These are phyloP conservation scores for Onychostoma macrolepis DNA, from an alignment of 2,113 vertebrate species.

Conservation along the genomic window DNA sequence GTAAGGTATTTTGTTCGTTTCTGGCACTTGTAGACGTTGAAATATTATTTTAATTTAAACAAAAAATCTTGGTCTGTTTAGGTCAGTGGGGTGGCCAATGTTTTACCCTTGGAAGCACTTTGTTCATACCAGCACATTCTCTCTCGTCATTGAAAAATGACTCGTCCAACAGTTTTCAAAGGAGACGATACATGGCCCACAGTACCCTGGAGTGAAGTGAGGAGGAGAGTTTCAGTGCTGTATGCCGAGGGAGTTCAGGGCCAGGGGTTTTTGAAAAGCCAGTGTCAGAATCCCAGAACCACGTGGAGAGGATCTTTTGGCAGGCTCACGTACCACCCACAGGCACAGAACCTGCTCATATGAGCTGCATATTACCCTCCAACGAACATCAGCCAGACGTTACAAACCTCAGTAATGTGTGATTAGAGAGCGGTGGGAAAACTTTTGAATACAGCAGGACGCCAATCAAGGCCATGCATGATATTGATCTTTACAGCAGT, in stretches of 20 bases:
- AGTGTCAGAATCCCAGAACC: not conserved
- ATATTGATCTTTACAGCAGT: not conserved
- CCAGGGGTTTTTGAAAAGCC: not conserved
- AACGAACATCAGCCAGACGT: conserved; percentile 53
- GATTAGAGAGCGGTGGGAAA: conserved; percentile 54
- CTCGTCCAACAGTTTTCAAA: not conserved
- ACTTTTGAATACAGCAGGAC: not conserved
- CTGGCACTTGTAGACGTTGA: not conserved
- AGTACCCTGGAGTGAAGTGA: not conserved
- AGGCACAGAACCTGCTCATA: conserved; percentile 57
- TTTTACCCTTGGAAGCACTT: not conserved
- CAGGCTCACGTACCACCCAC: conserved; percentile 61
- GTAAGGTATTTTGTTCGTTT: not conserved
- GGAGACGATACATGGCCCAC: not conserved
- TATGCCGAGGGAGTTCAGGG: not conserved
- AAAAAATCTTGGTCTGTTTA: not conserved
- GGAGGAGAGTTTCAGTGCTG: not conserved
- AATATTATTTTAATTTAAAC: not conserved
- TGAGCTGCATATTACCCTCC: conserved; percentile 62
- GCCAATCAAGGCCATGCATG: not conserved
- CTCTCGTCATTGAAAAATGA: not conserved
- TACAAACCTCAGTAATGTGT: conserved; percentile 60
- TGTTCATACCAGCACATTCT: not conserved
- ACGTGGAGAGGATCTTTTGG: conserved; percentile 27
- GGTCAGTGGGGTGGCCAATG: not conserved